Evolutionary conservation across 2,113 vertebrate species (phyloP), one percentile per base, ranked within the genome.

Genomic region (Pelecanus crispus): DNA sequence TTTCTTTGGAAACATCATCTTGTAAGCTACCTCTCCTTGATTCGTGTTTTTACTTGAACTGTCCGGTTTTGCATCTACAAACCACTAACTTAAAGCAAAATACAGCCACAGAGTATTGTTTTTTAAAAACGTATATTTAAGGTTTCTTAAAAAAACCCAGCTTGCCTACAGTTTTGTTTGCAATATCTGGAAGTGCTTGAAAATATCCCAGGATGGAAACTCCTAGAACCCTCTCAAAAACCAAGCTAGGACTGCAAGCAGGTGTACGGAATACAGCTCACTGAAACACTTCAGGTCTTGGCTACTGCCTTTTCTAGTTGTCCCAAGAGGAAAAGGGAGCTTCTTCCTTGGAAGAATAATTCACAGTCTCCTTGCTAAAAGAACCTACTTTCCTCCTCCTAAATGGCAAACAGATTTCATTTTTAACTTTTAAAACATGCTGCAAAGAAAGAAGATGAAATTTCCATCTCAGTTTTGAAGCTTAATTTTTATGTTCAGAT

Each of bases 251-350:
- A 70, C 11, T 22, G 16, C 21, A 62, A 70, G 28, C 26, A 86
- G 22, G 13, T 1, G 0, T 19, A 56, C 0, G 5, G n/a, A 77
- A 11, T 2, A 36, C 0, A 92, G 47, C n/a, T 91, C 62, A 56
- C 29, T 78, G 47, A 10, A 22, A 36, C 31, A 47, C 31, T 50
- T 71, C 2, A 36, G 4, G 17, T 73, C 40, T 62, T 80, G 25
- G 38, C 42, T 93, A 66, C 49, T 66, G 56, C 29, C 22, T 82
- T 81, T 80, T 70, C 40, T 40, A 45, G 7, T 4, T 67, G 29
- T 22, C 29, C 11, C 32, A 88, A 62, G 17, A 90, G 25, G 20
- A 80, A 89, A 50, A 83, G 18, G 17, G 13, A 86, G 32, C 17
- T 77, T 79, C 25, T 36, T 73, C 19, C 49, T 18, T 5, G 42